Evolutionary conservation across 2,113 vertebrate genomes (phyloP).

Genomic region (Lagopus leucura): DNA sequence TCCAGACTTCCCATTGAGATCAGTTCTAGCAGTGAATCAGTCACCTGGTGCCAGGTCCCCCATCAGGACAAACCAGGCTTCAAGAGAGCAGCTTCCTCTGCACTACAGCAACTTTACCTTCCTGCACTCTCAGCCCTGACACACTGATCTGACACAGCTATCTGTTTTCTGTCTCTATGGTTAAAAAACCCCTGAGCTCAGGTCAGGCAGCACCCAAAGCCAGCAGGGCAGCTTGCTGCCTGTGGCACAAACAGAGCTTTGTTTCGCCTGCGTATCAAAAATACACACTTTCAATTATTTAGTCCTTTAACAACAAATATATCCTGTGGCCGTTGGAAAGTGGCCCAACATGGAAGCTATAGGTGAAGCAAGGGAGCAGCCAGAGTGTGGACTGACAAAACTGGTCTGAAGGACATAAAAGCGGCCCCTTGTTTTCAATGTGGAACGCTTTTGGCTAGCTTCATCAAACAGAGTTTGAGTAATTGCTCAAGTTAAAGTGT

Average conservation of each 20-base stretch:
- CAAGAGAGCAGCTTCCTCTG: neutral
- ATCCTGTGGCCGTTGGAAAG: neutral
- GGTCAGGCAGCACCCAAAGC: neutral
- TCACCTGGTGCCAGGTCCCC: neutral
- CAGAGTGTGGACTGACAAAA: rapidly evolving
- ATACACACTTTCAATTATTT: neutral
- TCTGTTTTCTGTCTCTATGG: neutral
- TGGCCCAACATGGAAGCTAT: neutral
- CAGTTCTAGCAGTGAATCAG: neutral
- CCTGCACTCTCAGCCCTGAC: neutral
- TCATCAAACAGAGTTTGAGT: neutral
- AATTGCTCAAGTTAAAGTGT: neutral
- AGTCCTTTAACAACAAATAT: neutral
- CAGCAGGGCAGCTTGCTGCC: neutral
- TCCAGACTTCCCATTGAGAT: neutral
- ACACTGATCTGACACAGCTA: neutral
- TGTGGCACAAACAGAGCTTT: neutral
- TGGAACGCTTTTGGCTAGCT: neutral
- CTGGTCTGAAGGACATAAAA: neutral
- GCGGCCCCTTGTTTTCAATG: neutral
- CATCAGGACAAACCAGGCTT: neutral
- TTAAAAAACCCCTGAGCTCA: neutral
- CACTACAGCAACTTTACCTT: neutral
- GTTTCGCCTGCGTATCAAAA: neutral
- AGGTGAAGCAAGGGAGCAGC: neutral